Evolutionary conservation across 2,797 vertebrate genomes (phyloP).

Genomic region (Cynopterus sphinx): DNA sequence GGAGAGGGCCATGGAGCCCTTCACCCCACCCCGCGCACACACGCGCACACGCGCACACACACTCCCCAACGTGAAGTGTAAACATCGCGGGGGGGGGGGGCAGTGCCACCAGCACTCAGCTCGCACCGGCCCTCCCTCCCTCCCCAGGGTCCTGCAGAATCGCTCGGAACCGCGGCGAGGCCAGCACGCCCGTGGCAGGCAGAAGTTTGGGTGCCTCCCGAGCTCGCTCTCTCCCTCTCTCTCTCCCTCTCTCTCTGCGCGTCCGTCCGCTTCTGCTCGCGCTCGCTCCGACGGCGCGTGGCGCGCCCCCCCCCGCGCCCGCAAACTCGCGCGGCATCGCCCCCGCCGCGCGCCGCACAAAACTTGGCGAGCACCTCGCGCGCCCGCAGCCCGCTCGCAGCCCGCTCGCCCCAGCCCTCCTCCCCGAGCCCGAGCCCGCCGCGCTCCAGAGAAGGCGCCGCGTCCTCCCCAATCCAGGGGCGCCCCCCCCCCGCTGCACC

Average conservation of each 20-base stretch:
- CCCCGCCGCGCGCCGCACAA: constrained; percentile 17
- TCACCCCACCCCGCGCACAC: background rate
- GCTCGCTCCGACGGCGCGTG: background rate
- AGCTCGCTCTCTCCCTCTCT: too few species aligned
- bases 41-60: background rate
- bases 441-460: background rate
- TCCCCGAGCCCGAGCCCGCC: background rate
- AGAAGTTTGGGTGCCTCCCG: constrained; percentile 71
- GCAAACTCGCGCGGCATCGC: constrained; percentile 79
- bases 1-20: constrained; percentile 48
- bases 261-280: too few species aligned
- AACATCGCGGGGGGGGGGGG: background rate
- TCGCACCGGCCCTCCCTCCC: constrained; percentile 44
- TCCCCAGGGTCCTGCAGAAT: constrained; percentile 35
- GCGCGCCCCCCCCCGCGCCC: too few species aligned
- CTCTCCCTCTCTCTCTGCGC: too few species aligned
- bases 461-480: background rate
- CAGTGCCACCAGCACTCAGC: constrained; percentile 15
- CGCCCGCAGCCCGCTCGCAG: constrained; percentile 54
- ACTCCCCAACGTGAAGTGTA: constrained; percentile 40
- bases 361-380: constrained; percentile 67
- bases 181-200: constrained; percentile 38
- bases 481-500: constrained; percentile 1
- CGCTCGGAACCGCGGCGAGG: background rate
- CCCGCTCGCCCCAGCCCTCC: background rate